Evolutionary conservation across 2,113 vertebrate species (phyloP), one percentile per base, ranked within the genome.

Genomic region (Saccopteryx leptura): DNA sequence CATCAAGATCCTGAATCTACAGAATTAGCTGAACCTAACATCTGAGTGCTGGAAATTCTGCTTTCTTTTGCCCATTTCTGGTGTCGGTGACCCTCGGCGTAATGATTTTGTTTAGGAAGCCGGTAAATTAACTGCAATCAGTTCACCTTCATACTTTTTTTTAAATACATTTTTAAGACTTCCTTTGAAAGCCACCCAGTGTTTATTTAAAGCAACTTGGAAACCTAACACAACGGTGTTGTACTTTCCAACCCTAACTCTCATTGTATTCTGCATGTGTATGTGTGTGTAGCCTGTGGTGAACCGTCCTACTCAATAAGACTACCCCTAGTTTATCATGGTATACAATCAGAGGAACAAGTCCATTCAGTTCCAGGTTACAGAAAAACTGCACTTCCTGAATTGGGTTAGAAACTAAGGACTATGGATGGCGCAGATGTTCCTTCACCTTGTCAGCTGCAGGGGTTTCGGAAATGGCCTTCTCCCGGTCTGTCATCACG

Each of bases 221-320:
- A 97, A 95, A 87, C 83, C 83, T 26, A 69, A 89, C 78, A 69
- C 88, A 39, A 95, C 96, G 96, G 97, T 0, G 6, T 80, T 95
- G 97, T 96, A 92, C 96, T 93, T 97, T 10, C 92, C 19, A 18
- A 54, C 63, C 94, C 61, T 92, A 33, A 52, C 96, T 6, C 17
- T 93, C 97, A 90, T 54, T 83, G 69, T 96, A 76, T 91, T 78
- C 97, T 98, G 98, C 98, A 98, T 92, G 98, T 97, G 50, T 88
- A 98, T 92, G 98, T 97, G 50, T 88, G 96, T 98, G 75, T 95
- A 91, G 95, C 74, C 95, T 83, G 85, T 85, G 92, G 97, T 88
- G 74, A 94, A 56, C 58, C 78, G 48, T 95, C 97, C 95, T 31
- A 6, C 94, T 90, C 60, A 66, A 93, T 63, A 58, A 69, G 91